These are phyloP conservation scores for Ceyx melanurus DNA, from an alignment of 2,113 vertebrate genomes.

Conservation along the genomic window DNA sequence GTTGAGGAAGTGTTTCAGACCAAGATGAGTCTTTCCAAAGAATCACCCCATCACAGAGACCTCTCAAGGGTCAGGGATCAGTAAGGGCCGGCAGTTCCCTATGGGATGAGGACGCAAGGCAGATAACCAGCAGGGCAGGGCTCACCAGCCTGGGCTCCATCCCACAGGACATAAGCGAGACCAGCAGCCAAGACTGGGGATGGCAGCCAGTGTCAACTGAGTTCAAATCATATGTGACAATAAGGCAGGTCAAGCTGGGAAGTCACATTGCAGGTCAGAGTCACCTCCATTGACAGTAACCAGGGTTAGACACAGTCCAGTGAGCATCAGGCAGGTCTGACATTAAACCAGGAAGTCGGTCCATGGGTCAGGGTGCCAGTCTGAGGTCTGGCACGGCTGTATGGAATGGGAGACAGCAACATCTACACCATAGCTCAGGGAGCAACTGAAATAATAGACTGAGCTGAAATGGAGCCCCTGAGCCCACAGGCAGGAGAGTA, in stretches of 20 bases:
- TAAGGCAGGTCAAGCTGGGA: background rate
- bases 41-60: background rate
- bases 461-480: background rate
- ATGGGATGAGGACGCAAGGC: background rate
- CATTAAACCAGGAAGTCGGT: fast-evolving
- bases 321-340: background rate
- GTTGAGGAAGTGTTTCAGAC: slow-evolving; percentile 25
- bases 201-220: background rate
- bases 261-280: background rate
- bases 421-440: background rate
- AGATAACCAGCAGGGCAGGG: background rate
- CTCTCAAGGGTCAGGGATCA: background rate
- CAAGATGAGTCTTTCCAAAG: background rate
- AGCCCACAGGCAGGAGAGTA: background rate
- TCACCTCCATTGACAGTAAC: background rate
- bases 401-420: background rate
- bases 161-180: background rate
- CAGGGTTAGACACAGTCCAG: background rate
- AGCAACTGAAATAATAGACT: background rate
- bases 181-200: background rate
- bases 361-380: background rate
- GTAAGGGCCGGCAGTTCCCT: background rate
- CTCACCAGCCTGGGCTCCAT: background rate
- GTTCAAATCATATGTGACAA: background rate
- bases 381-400: background rate